Conservation (phyloP, 2,113 vertebrate species). For the Ancistrus triradiatus region DNA sequence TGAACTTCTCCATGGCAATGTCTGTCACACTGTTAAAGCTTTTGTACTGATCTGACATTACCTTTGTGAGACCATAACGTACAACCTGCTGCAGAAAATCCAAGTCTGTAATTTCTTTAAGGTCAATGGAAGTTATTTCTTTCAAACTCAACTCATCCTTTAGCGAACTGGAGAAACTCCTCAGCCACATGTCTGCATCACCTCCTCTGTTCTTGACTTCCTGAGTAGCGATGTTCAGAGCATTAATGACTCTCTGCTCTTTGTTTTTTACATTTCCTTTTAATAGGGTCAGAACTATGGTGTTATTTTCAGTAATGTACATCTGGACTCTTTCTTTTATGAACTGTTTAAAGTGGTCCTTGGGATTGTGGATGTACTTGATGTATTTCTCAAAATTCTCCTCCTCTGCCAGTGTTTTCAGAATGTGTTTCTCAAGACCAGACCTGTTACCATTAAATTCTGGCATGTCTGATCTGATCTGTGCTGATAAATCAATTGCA, state of each 20-base stretch:
- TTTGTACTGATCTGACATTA: background rate
- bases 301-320: constrained; percentile 41
- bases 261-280: background rate
- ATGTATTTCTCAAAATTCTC: constrained; percentile 64
- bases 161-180: background rate
- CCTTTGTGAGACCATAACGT: background rate
- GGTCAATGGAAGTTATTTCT: background rate
- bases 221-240: background rate
- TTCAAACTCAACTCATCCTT: constrained; percentile 2
- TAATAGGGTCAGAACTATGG: background rate
- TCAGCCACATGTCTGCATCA: too few relatives aligned
- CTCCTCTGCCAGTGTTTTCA: constrained; percentile 62
- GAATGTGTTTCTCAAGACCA: constrained; percentile 63
- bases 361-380: constrained; percentile 45
- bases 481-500: constrained; percentile 45
- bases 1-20: background rate
- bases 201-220: background rate
- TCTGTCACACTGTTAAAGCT: background rate
- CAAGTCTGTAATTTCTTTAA: too few relatives aligned
- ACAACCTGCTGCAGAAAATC: background rate
- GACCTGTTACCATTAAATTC: constrained; percentile 59
- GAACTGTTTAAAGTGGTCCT: constrained; percentile 41
- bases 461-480: constrained; percentile 54
- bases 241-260: background rate
- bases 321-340: constrained; percentile 38